Evolutionary conservation across 2,888 invertebrate genomes (phyloP), one percentile per base, ranked within the genome.

Genomic region (Orthonevra nobilis): DNA sequence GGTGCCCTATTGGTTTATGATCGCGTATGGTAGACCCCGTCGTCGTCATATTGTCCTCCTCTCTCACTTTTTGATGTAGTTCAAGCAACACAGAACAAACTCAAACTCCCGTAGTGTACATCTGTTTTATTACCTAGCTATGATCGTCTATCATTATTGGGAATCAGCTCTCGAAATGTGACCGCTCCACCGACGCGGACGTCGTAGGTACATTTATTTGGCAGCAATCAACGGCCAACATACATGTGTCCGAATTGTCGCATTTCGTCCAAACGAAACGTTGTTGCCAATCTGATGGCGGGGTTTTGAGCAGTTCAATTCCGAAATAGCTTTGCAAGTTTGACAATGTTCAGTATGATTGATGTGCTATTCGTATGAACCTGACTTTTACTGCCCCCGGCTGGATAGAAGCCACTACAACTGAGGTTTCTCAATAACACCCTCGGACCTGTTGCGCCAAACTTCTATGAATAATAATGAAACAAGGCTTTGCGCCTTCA

Each of bases 121-220:
- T 72, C 72, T 79, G 79, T 79, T 72, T 79, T 79, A 79, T 79
- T 79, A 79, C 79, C 73, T 72, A 34, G 46, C 66, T 34, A 56
- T 56, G 66, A 54, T 46, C 72, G 48, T 79, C 79, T 79, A 79
- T 79, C 79, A 79, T 72, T 72, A 72, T 66, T 72, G 79, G 36
- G 48, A 72, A 79, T 79, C 79, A 66, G 34, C 23, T 61, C 46
- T 66, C 40, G 48, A 56, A 56, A 40, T 63, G 36, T 40, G 54
- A 28, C 23, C 46, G 5, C 17, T 42, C 30, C 52, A 26, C n/a
- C 32, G 44, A 54, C 44, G 7, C 26, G 12, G 20, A 6, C 7
- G 34, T 36, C 20, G 23, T 30, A 44, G 52, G 73, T 58, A 66
- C 44, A 38, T 58, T 58, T 56, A 10, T 42, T 56, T 56, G 50